Conservation (phyloP, 2,797 vertebrate genomes). For the Micropoecilia bifurca region DNA sequence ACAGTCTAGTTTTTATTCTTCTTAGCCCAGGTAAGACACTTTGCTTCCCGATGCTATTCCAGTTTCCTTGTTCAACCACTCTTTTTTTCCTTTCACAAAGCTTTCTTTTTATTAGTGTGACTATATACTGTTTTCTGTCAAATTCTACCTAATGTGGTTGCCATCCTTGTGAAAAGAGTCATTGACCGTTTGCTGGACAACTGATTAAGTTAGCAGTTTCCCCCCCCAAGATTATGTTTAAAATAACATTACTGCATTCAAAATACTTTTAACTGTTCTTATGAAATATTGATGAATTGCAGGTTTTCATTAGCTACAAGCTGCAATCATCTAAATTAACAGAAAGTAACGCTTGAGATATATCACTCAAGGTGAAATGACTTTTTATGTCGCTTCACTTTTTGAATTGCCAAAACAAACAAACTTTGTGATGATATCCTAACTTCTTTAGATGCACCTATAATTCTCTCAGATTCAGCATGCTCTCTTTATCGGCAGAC, state of each 20-base stretch:
- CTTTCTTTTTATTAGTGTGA: background rate
- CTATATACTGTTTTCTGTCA: background rate
- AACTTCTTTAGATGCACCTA: background rate
- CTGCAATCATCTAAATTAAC: background rate
- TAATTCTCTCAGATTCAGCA: conserved; percentile 18
- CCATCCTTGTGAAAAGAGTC: background rate
- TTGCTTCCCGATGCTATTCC: background rate
- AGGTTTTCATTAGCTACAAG: background rate
- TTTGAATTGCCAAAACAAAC: background rate
- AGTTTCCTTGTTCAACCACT: background rate
- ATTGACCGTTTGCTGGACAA: background rate
- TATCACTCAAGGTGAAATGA: background rate
- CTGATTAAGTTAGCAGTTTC: background rate
- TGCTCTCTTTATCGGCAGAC: conserved; percentile 25
- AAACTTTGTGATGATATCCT: background rate
- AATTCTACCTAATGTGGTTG: background rate
- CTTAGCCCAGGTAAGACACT: background rate
- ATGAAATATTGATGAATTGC: background rate
- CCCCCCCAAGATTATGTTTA: background rate
- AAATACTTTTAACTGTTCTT: background rate
- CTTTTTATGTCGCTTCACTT: background rate
- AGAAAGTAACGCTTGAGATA: background rate
- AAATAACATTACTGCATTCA: background rate
- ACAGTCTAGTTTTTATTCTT: background rate
- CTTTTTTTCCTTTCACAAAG: background rate